Conservation (phyloP, 1,140 invertebrate species). For the Drosophila varians region DNA sequence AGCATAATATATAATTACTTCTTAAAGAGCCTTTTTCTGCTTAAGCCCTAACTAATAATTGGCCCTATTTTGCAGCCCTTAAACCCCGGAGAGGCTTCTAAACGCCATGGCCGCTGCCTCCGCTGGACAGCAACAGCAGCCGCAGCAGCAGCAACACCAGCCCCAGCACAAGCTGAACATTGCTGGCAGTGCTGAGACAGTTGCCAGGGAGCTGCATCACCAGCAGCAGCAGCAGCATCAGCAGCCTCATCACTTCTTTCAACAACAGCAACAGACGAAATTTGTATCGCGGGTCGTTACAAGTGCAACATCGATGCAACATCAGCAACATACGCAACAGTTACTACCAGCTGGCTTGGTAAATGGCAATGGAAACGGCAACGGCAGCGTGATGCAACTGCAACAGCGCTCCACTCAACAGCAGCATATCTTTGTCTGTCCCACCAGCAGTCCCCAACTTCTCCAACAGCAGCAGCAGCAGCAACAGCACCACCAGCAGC, state of each 20-base stretch:
- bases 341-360: slow-evolving; percentile 74
- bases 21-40: background rate
- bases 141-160: slow-evolving; percentile 69
- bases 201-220: slow-evolving; percentile 56
- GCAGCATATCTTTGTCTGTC: slow-evolving; percentile 66
- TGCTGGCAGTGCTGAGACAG: slow-evolving; percentile 60
- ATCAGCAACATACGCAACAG: slow-evolving; percentile 49
- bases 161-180: slow-evolving; percentile 74
- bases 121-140: slow-evolving; percentile 75
- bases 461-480: slow-evolving; percentile 47
- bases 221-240: slow-evolving; percentile 67
- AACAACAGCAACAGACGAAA: slow-evolving; percentile 68
- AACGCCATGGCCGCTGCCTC: slow-evolving; percentile 79
- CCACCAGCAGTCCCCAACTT: slow-evolving; percentile 51
- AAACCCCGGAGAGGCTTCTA: slow-evolving; percentile 46
- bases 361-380: slow-evolving; percentile 61
- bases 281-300: slow-evolving; percentile 79
- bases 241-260: slow-evolving; percentile 63
- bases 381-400: slow-evolving; percentile 56
- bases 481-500: slow-evolving; percentile 46
- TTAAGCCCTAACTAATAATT: slow-evolving; percentile 15
- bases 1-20: no score
- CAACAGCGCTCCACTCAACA: slow-evolving; percentile 52
- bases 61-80: slow-evolving; percentile 52
- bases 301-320: slow-evolving; percentile 63